These are phyloP conservation scores for Caradrina kadenii DNA, from an alignment of 2,888 invertebrate genomes.

Conservation along the genomic window DNA sequence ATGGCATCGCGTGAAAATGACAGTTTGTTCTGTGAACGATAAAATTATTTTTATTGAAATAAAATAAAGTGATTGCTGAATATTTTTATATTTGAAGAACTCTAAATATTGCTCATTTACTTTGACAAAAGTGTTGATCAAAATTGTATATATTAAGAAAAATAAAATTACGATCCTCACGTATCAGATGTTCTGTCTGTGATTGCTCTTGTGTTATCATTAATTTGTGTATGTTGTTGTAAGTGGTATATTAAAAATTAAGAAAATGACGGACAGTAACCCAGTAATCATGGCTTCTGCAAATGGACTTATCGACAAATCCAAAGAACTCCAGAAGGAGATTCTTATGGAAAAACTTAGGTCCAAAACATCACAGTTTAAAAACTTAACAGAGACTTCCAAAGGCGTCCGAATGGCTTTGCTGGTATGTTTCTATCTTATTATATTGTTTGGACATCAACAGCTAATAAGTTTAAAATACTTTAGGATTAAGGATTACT, in stretches of 20 bases:
- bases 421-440: conserved; percentile 90
- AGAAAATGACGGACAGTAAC: conserved; percentile 82
- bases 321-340: conserved; percentile 93
- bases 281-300: conserved; percentile 77
- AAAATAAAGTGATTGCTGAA: conserved; percentile 42
- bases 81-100: conserved; percentile 48
- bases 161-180: conserved; percentile 57
- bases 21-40: conserved; percentile 69
- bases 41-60: conserved; percentile 57
- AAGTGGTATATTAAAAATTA: conserved; percentile 57
- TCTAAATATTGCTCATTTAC: conserved; percentile 42
- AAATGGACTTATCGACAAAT: conserved; percentile 83
- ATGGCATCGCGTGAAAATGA: conserved; percentile 79
- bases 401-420: conserved; percentile 96
- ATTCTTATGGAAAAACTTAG: conserved; percentile 97
- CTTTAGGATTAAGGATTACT: not conserved
- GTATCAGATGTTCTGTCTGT: conserved; percentile 75
- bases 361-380: conserved; percentile 95
- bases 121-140: conserved; percentile 24
- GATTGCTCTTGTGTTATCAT: conserved; percentile 70
- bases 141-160: conserved; percentile 40
- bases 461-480: not conserved
- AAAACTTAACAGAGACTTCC: conserved; percentile 95
- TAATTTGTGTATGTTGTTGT: conserved; percentile 65
- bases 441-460: conserved; percentile 5